Conservation (phyloP, 2,797 vertebrate genomes). For the Enteromius mattozi region DNA sequence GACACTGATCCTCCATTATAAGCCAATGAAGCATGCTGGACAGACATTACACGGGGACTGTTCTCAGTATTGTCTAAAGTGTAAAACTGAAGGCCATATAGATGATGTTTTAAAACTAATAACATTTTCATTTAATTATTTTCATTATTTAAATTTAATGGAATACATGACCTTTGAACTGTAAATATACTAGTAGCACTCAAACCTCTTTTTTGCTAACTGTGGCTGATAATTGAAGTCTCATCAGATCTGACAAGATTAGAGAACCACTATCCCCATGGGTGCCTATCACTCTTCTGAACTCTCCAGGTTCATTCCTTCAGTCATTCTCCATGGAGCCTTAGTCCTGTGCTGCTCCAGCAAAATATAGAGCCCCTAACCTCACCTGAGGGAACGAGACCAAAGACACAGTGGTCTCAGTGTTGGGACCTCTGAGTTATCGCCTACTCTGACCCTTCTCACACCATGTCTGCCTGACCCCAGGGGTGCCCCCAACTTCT, state of each 20-base stretch:
- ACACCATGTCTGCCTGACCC: slow-evolving; percentile 61
- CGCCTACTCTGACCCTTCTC: slow-evolving; percentile 60
- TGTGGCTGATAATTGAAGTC: slow-evolving; percentile 43
- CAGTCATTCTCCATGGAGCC: slow-evolving; percentile 59
- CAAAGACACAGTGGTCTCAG: slow-evolving; percentile 57
- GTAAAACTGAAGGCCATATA: slow-evolving; percentile 33
- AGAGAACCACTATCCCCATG: slow-evolving; percentile 79
- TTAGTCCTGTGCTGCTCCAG: slow-evolving; percentile 54
- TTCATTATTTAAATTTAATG: slow-evolving; percentile 4
- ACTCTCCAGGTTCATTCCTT: slow-evolving; percentile 75
- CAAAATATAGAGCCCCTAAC: slow-evolving; percentile 58
- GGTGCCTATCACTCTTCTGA: slow-evolving; percentile 80
- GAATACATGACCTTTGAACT: not conserved
- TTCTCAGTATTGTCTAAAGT: slow-evolving; percentile 40
- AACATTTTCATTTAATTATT: not conserved
- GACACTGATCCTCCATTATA: slow-evolving; percentile 65
- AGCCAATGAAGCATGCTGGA: slow-evolving; percentile 64
- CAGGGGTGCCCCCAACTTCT: slow-evolving; percentile 50
- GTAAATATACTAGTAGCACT: not conserved
- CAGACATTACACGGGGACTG: slow-evolving; percentile 62
- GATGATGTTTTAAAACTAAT: not conserved
- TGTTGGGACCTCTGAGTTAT: slow-evolving; percentile 56
- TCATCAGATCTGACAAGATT: slow-evolving; percentile 76
- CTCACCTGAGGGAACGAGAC: slow-evolving; percentile 61
- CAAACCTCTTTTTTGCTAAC: slow-evolving; percentile 64